Percentiles rank a stretch among this genome's conserved stretches.
phyloP scores from a whole-genome alignment of 2,888 invertebrate species.

The Brenthis daphne region DNA sequence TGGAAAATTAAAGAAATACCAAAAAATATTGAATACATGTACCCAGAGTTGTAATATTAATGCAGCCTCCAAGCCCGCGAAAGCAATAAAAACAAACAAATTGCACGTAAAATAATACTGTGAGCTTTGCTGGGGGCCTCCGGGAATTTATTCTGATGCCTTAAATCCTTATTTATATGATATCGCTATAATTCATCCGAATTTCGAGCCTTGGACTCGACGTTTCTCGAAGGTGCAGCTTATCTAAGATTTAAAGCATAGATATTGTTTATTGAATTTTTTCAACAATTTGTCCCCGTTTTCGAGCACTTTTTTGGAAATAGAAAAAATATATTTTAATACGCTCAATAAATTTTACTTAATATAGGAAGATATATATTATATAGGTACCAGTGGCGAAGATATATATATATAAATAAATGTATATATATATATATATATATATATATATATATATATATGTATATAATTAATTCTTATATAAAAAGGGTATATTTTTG shows the following conservation, averaged over 20 bases:
- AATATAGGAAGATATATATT: too few species aligned
- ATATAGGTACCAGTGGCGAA: too few species aligned
- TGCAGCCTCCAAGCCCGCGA: constrained; percentile 45
- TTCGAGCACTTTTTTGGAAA: not conserved
- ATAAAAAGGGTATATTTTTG: too few species aligned
- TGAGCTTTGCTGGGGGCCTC: constrained; percentile 52
- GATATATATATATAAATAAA: too few species aligned
- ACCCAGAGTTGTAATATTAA: constrained; percentile 49
- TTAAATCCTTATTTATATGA: constrained; percentile 79
- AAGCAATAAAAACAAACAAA: constrained; percentile 73
- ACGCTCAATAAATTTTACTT: not conserved
- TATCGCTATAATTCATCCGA: constrained; percentile 68
- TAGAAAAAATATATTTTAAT: not conserved
- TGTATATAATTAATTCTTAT: too few species aligned
- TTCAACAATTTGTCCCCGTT: not conserved
- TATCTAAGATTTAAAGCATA: constrained; percentile 20
- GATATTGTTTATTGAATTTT: constrained; percentile 19
- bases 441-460: too few species aligned
- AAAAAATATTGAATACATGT: constrained; percentile 44
- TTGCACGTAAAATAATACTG: constrained; percentile 70
- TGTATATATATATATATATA: too few species aligned
- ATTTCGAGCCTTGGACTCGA: constrained; percentile 41
- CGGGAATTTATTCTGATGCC: constrained; percentile 66
- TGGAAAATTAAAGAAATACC: not conserved
- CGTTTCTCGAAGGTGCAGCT: constrained; percentile 24